A percentile compares a stretch with the other conserved stretches of the same genome.
These are phyloP conservation scores for Scaptomyza pallida DNA, from an alignment of 1,140 invertebrate genomes.

Conservation along the genomic window DNA sequence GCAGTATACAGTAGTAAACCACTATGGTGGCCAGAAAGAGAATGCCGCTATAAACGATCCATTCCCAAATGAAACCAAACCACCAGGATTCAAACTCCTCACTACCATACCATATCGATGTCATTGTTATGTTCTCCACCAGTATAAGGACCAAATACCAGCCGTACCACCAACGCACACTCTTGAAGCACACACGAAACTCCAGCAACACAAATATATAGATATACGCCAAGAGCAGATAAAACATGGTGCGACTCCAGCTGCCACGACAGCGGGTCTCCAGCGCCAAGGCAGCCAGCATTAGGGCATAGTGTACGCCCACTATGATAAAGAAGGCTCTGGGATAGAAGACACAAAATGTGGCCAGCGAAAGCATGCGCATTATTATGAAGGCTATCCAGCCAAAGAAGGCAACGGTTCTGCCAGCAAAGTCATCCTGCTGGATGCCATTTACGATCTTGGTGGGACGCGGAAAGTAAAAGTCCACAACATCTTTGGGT, in stretches of 20 bases:
- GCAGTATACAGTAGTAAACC: constrained; percentile 85
- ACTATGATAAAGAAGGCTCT: constrained; percentile 86
- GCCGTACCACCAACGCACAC: constrained; percentile 87
- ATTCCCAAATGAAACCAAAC: constrained; percentile 85
- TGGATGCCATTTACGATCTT: constrained; percentile 86
- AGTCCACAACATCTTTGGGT: constrained; percentile 80
- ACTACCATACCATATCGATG: constrained; percentile 87
- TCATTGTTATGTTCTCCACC: constrained; percentile 87
- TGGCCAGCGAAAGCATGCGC: constrained; percentile 88
- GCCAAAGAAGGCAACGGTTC: constrained; percentile 87
- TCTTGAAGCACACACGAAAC: constrained; percentile 89
- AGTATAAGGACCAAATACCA: constrained; percentile 88
- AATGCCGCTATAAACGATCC: constrained; percentile 84
- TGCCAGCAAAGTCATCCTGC: constrained; percentile 88
- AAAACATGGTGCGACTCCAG: constrained; percentile 85
- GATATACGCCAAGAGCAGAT: constrained; percentile 88
- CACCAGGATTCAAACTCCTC: constrained; percentile 86
- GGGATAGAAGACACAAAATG: constrained; percentile 89
- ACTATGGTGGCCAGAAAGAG: constrained; percentile 85
- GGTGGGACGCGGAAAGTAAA: constrained; percentile 76
- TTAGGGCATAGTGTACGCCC: constrained; percentile 86
- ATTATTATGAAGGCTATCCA: constrained; percentile 89
- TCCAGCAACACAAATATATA: constrained; percentile 90
- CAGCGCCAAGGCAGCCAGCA: constrained; percentile 86
- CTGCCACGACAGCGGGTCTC: constrained; percentile 86